A percentile compares a stretch with the other conserved stretches of the same genome.
phyloP scores from a whole-genome alignment of 2,888 invertebrate species.

The Brenthis hecate region DNA sequence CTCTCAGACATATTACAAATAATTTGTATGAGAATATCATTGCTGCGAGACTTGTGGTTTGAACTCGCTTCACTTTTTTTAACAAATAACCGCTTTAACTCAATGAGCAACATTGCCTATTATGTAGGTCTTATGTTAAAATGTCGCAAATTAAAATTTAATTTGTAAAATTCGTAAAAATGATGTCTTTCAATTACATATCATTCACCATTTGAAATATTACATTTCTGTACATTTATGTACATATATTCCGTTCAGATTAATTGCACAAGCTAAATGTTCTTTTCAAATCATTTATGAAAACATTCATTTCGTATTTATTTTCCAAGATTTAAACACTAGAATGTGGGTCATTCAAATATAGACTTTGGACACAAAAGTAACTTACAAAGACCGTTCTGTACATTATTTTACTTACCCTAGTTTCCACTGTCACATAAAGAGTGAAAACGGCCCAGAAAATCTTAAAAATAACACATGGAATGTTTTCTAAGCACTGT shows the following conservation, averaged over 20 bases:
- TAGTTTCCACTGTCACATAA: conserved; percentile 30
- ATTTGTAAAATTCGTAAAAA: too few species aligned
- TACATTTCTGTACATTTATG: neutral
- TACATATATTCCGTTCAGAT: neutral
- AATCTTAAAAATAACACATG: conserved; percentile 38
- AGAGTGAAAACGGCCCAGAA: conserved; percentile 31
- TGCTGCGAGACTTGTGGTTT: too few species aligned
- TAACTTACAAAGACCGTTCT: conserved; percentile 18
- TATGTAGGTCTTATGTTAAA: too few species aligned
- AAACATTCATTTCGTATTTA: neutral
- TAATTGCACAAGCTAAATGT: neutral
- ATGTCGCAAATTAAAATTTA: too few species aligned
- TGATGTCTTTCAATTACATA: too few species aligned
- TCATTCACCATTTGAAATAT: too few species aligned
- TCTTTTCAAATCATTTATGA: neutral
- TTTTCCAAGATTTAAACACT: conserved; percentile 3
- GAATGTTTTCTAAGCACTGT: conserved; percentile 36
- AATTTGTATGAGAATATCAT: too few species aligned
- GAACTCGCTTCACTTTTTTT: too few species aligned
- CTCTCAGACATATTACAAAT: too few species aligned
- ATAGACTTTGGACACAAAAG: conserved; percentile 12
- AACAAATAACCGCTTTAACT: too few species aligned
- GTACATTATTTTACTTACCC: conserved; percentile 32
- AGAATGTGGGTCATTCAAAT: conserved; percentile 21
- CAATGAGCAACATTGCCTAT: too few species aligned